Base-by-base conservation (phyloP, 2,113 vertebrate genomes). In the Plecturocebus donacophilus region DNA sequence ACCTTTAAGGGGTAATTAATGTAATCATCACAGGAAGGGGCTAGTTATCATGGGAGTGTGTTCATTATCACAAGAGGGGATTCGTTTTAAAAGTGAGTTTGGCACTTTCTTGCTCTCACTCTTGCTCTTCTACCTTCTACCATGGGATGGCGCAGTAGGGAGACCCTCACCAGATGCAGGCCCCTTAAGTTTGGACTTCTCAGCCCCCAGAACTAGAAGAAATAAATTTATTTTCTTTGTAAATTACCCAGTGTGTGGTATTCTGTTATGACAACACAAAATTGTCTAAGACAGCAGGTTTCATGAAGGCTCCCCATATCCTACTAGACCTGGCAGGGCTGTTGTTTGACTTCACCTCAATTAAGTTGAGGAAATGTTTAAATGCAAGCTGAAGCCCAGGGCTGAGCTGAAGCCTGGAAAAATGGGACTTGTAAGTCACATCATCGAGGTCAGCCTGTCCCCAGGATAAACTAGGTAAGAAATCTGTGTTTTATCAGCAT, bases 381-480 rank as follows among this genome's bases (percentile, higher is more conserved):
- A 94, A 83, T 83, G 54, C 17, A 93, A 97, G 13, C 47, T 56
- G 42, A 97, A 80, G 71, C 85, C 17, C 11, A 82, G 32, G 54
- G 52, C 73, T 84, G 27, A 76, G 47, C 58, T 90, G 21, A 81
- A 32, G 8, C 21, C 8, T 95, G 14, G 30, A 75, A 91, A 96
- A 93, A 73, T 71, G 35, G 25, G 25, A 79, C 35, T 92, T 47
- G 35, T 49, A 84, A 83, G n/a, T 32, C 40, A 70, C 83, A 83
- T 91, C 68, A 87, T 27, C 82, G 49, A 94, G 42, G 81, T 93
- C 90, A 88, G 64, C 40, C 70, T 89, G 35, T 82, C 84, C n/a
- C 25, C 40, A 84, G 47, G 56, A 75, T 92, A 94, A 89, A 84
- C 32, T 73, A 58, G 17, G 54, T 85, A 82, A 95, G 54, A 42